A percentile compares a stretch with the other conserved stretches of the same genome.
Evolutionary conservation across 2,797 vertebrate genomes (phyloP).

Genomic region (Triplophysa bombifrons): DNA sequence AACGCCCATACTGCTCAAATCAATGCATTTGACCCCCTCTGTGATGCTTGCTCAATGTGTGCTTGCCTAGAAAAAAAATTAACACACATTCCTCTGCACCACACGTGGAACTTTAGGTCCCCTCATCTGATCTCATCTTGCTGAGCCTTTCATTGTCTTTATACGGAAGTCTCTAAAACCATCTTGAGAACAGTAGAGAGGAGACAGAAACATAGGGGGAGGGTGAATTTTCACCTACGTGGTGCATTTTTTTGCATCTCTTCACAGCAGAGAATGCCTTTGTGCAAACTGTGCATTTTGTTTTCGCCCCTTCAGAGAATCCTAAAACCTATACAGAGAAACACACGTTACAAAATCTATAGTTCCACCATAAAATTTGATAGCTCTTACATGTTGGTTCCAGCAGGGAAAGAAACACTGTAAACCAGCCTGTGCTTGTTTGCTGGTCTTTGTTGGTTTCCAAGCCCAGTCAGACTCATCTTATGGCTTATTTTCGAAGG

Average conservation of each 20-base stretch:
- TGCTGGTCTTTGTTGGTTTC: background rate
- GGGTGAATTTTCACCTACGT: slow-evolving; percentile 18
- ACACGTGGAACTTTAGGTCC: slow-evolving; percentile 6
- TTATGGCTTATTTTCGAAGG: background rate
- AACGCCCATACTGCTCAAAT: slow-evolving; percentile 10
- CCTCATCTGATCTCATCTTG: slow-evolving; percentile 9
- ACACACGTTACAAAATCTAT: background rate
- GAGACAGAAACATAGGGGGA: slow-evolving; percentile 14
- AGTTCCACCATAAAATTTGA: background rate
- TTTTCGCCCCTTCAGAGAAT: slow-evolving; percentile 10
- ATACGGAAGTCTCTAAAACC: slow-evolving; percentile 50
- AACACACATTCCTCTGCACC: slow-evolving; percentile 25
- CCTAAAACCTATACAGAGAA: background rate
- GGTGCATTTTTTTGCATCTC: slow-evolving; percentile 32
- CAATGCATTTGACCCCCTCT: background rate
- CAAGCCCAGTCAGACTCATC: background rate
- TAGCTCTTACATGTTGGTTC: background rate
- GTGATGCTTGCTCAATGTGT: slow-evolving; percentile 25
- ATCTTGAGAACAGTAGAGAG: background rate
- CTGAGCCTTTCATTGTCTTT: slow-evolving; percentile 43
- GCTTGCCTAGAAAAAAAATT: background rate
- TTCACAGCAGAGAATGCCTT: slow-evolving; percentile 13
- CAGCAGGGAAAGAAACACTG: background rate
- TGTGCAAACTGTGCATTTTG: slow-evolving; percentile 5
- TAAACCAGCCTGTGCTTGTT: background rate